Evolutionary conservation across 2,888 invertebrate genomes (phyloP).

Genomic region (Perizoma flavofasciatum): DNA sequence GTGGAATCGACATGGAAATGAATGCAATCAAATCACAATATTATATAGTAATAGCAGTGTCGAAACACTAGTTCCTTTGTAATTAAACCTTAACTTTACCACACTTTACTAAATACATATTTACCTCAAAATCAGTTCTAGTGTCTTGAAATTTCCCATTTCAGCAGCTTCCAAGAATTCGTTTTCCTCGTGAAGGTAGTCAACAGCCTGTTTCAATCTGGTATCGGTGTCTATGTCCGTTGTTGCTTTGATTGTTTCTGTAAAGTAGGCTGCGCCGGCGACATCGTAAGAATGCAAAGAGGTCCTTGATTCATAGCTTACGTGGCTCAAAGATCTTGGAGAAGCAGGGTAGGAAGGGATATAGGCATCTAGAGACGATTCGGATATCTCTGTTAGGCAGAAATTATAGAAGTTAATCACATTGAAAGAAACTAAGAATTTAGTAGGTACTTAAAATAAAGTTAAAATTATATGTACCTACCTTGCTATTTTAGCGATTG

Average conservation of each 20-base stretch:
- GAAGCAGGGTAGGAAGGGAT: slow-evolving; percentile 60
- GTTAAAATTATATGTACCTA: too few species aligned
- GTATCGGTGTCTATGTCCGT: background rate
- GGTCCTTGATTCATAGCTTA: slow-evolving; percentile 32
- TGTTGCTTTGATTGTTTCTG: too few species aligned
- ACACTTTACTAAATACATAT: background rate
- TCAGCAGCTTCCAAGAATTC: slow-evolving; percentile 66
- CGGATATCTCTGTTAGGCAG: slow-evolving; percentile 53
- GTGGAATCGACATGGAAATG: too few species aligned
- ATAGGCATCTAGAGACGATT: slow-evolving; percentile 52
- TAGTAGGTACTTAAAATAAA: too few species aligned
- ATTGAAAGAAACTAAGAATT: too few species aligned
- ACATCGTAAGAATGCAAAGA: slow-evolving; percentile 32
- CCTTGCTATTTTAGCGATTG: too few species aligned
- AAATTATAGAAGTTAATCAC: slow-evolving; percentile 23
- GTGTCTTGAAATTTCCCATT: slow-evolving; percentile 51
- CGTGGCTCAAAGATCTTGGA: slow-evolving; percentile 41
- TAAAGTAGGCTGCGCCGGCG: too few species aligned
- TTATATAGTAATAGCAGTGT: too few species aligned
- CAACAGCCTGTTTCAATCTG: slow-evolving; percentile 48
- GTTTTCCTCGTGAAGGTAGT: slow-evolving; percentile 59
- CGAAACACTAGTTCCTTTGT: too few species aligned
- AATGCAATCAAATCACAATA: too few species aligned
- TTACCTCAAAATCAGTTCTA: slow-evolving; percentile 58
- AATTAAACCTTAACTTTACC: background rate